A percentile compares a stretch with the other conserved stretches of the same genome.
phyloP scores from a whole-genome alignment of 2,888 invertebrate species.

The Cosmopolites sordidus region DNA sequence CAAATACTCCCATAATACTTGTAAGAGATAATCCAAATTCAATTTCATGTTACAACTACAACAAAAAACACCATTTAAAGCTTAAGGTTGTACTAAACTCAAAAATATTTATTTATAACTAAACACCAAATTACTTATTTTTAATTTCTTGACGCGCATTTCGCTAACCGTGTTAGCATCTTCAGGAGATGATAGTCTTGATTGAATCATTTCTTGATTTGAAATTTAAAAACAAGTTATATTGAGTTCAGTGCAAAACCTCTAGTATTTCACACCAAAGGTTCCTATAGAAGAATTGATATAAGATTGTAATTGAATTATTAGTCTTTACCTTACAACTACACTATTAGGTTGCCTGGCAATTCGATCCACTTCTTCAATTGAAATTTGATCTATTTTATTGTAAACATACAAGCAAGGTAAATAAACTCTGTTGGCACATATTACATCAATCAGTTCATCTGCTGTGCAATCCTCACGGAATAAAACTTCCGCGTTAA shows the following conservation, averaged over 20 bases:
- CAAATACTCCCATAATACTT: conserved; percentile 90
- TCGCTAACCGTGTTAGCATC: too few species aligned
- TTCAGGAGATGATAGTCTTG: too few species aligned
- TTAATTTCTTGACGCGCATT: too few species aligned
- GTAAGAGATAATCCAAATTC: conserved; percentile 91
- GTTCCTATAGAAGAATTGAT: too few species aligned
- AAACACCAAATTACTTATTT: too few species aligned
- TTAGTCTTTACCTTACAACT: conserved; percentile 73
- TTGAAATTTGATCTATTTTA: conserved; percentile 99
- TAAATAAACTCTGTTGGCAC: conserved; percentile 91
- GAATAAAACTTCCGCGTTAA: conserved; percentile 92
- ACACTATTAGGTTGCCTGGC: conserved; percentile 83
- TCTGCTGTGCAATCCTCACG: conserved; percentile 94
- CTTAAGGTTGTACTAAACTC: too few species aligned
- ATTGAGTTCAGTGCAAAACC: neutral
- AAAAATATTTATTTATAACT: too few species aligned
- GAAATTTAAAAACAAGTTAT: too few species aligned
- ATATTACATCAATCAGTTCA: conserved; percentile 97
- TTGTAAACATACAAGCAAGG: conserved; percentile 99
- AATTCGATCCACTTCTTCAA: conserved; percentile 95
- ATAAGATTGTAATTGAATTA: neutral
- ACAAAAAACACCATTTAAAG: conserved; percentile 30
- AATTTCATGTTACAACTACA: conserved; percentile 97
- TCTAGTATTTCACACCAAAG: too few species aligned
- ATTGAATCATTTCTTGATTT: too few species aligned